Evolutionary conservation across 2,113 vertebrate genomes (phyloP), one percentile per base, ranked within the genome.

Genomic region (Mystacornis crossleyi): DNA sequence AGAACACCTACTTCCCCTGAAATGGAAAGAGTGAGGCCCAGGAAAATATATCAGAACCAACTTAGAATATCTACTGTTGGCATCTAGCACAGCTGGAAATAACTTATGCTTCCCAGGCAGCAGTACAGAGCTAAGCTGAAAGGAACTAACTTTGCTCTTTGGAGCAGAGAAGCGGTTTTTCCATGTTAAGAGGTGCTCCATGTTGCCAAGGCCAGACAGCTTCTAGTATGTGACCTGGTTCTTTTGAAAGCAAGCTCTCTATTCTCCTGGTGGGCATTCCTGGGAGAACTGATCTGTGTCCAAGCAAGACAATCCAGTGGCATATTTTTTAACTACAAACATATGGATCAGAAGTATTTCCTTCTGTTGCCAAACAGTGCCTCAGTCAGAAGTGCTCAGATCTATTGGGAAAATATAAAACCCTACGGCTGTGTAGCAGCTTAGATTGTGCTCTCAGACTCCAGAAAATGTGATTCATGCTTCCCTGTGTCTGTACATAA

Each of bases 221-320:
- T 94, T 87, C 57, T 36, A 48, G 26, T 48, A 23, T 25, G 40
- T 79, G 61, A 94, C 40, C 36, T 60, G 28, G 11, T n/a, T 90
- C n/a, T 64, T 96, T 60, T 91, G 61, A 97, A 97, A 82, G 47
- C 33, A 89, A 83, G 14, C 25, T 75, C n/a, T 86, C n/a, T 79
- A 1, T 75, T 96, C 28, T 84, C 36, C 33, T 65, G 55, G 55
- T 14, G 11, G 36, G 3, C 23, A 67, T 42, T 81, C 65, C 77
- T 67, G 48, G 40, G 55, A 72, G 42, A 91, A 36, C 26, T 51
- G 33, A 40, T 70, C 66, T 89, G 25, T 81, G 78, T 58, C 72
- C 58, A 82, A 81, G 25, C 2, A 6, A 79, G 48, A 72, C 66
- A 79, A 69, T 72, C 78, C 57, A 65, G 38, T 61, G 53, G 55